These are phyloP conservation scores for Vanessa tameamea DNA, from an alignment of 1,140 invertebrate genomes.

Conservation along the genomic window DNA sequence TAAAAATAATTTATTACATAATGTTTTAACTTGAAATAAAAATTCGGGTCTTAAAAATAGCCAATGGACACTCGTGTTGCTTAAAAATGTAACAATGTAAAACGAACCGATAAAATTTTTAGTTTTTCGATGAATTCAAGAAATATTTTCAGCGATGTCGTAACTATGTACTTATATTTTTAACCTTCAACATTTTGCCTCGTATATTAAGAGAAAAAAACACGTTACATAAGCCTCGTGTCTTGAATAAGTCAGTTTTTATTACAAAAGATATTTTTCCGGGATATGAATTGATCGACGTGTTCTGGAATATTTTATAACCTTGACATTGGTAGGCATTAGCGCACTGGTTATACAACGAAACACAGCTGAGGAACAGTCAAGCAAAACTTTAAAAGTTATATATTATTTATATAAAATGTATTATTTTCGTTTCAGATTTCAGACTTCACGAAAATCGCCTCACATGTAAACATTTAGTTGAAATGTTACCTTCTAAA, in stretches of 20 bases:
- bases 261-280: constrained; percentile 30
- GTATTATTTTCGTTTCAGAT: not conserved
- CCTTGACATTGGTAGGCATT: constrained; percentile 14
- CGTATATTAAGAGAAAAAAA: constrained; percentile 27
- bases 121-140: no score
- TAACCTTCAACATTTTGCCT: constrained; percentile 21
- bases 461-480: no score
- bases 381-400: not conserved
- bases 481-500: no score
- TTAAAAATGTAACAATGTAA: no score
- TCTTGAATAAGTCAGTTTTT: constrained; percentile 32
- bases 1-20: no score
- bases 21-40: no score
- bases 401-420: not conserved
- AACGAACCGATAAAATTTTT: no score
- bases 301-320: constrained; percentile 28
- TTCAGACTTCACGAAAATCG: no score
- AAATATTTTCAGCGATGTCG: not conserved
- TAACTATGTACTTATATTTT: constrained; percentile 25
- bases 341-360: not conserved
- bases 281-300: constrained; percentile 22
- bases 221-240: constrained; percentile 32
- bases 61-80: no score
- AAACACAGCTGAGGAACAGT: not conserved
- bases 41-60: no score